Percentiles rank a stretch among this genome's conserved stretches.
Evolutionary conservation across 2,888 invertebrate genomes (phyloP).

Genomic region (Heliconius ethilla): DNA sequence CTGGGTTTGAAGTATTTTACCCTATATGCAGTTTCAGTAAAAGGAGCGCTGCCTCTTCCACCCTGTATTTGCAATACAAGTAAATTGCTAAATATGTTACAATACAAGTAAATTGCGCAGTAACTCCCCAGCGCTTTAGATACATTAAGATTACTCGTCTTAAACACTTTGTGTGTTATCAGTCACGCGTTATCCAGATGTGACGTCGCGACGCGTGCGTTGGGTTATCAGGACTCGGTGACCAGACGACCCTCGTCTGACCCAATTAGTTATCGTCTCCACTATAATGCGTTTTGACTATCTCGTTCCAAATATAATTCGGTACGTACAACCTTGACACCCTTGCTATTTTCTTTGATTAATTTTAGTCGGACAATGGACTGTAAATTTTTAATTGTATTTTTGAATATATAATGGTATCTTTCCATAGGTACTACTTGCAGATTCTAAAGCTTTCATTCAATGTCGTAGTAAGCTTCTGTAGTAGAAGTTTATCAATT

Average conservation of each 20-base stretch:
- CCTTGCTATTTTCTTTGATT: conserved; percentile 32
- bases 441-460: no score
- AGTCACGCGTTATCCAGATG: conserved; percentile 50
- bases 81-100: not conserved
- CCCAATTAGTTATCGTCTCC: conserved; percentile 71
- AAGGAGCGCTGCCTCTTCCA: no score
- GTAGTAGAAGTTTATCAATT: no score
- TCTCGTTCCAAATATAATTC: conserved; percentile 39
- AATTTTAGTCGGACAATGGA: not conserved
- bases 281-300: conserved; percentile 50
- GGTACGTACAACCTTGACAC: conserved; percentile 55
- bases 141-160: conserved; percentile 34
- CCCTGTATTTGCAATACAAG: no score
- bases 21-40: no score
- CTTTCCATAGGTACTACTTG: no score
- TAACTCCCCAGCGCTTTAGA: conserved; percentile 24
- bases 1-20: no score
- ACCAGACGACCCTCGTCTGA: conserved; percentile 73
- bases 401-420: not conserved
- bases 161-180: conserved; percentile 41
- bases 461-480: no score
- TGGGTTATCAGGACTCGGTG: conserved; percentile 68
- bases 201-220: conserved; percentile 62
- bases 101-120: conserved; percentile 33
- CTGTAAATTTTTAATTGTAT: not conserved